phyloP scores from a whole-genome alignment of 2,113 vertebrate genomes.

The Pheucticus melanocephalus region DNA sequence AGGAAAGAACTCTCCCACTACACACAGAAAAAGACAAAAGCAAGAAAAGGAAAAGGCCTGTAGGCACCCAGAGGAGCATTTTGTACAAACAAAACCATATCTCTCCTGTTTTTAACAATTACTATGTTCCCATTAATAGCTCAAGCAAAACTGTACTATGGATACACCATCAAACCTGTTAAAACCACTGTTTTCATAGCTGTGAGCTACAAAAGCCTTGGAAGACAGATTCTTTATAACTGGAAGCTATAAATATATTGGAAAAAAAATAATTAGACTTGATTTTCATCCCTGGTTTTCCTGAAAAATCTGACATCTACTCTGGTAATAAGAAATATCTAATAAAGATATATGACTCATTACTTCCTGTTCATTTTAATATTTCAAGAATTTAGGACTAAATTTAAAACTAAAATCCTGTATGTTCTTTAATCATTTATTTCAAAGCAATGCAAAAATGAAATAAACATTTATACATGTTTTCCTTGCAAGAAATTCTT shows the following conservation, averaged over 20 bases:
- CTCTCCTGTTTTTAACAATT: neutral
- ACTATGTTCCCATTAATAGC: neutral
- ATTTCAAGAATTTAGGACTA: neutral
- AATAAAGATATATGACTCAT: neutral
- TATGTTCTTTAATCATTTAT: neutral
- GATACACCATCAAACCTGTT: neutral
- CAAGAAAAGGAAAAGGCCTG: neutral
- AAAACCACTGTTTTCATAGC: neutral
- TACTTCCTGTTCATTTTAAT: neutral
- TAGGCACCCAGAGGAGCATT: neutral
- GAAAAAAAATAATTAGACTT: neutral
- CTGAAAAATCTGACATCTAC: neutral
- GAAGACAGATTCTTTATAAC: neutral
- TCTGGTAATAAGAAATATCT: neutral
- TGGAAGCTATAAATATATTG: neutral
- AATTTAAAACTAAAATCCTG: neutral
- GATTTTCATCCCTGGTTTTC: neutral
- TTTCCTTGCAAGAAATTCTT: neutral
- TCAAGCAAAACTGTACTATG: neutral
- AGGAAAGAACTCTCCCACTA: neutral
- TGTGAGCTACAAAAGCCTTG: neutral
- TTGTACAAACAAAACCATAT: neutral
- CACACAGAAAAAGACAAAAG: neutral
- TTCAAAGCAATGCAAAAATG: neutral
- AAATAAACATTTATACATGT: neutral